Evolutionary conservation across 2,888 invertebrate species (phyloP), one percentile per base, ranked within the genome.

Genomic region (Sminthurides aquaticus): DNA sequence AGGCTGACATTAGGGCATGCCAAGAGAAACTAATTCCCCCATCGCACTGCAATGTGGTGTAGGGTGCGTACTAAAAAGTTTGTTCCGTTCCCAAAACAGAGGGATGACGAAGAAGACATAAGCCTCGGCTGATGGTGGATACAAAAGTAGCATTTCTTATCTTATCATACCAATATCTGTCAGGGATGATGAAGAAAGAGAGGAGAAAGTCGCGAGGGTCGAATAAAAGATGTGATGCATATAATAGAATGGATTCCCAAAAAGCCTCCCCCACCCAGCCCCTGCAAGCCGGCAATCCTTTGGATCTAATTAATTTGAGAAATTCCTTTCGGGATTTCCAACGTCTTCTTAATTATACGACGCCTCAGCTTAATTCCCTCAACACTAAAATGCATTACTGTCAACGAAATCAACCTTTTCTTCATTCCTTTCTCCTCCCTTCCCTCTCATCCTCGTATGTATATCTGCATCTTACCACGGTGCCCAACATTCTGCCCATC

Each of bases 281-380:
- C 11, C 43, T 18, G 43, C 26, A 60, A 58, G 49, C 29, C 24
- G 49, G 62, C 56, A 61, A 67, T 57, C 59, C 62, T 67, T 65
- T 62, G 56, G 62, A 67, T 65, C 57, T 68, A 68, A 68, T 68
- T 68, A 68, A 68, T 68, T 68, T 57, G 65, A 59, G 62, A 65
- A 65, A 68, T 65, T 68, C 65, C 62, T 68, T 61, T 29, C 52
- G 64, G 67, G 62, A 64, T 57, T 67, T 59, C 52, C 8, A 60
- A 55, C 55, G 62, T 63, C 62, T 66, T 64, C 64, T 60, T 64
- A 64, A 67, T 67, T 67, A 67, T 60, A 67, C 57, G 60, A 60
- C 58, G 63, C 60, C 66, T 61, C 55, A 66, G 49, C 59, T 58
- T 57, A 66, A 63, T 62, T 66, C 60, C 64, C 67, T 67, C 64